A percentile compares a stretch with the other conserved stretches of the same genome.
These are phyloP conservation scores for Rattus rattus DNA, from an alignment of 2,113 vertebrate species.

Conservation along the genomic window DNA sequence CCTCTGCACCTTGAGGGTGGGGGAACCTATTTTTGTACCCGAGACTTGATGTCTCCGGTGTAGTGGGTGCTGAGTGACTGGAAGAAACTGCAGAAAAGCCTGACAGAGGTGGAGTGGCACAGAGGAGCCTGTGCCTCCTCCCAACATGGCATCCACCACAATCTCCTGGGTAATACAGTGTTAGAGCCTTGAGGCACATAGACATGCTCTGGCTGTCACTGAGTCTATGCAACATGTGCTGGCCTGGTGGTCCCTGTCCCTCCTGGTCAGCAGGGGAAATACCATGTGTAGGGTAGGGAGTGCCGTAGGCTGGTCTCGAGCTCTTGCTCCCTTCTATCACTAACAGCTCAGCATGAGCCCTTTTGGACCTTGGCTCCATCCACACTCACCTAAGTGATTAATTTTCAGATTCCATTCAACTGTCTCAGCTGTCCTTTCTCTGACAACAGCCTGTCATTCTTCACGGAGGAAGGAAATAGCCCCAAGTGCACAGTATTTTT, in stretches of 20 bases:
- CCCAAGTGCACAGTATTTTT: not conserved
- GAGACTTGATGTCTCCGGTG: rapidly evolving
- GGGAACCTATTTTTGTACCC: not conserved
- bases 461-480: not conserved
- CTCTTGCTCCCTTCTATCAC: rapidly evolving
- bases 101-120: rapidly evolving
- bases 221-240: not conserved
- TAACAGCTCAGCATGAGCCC: rapidly evolving
- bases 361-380: not conserved
- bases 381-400: rapidly evolving
- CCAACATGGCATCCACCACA: not conserved
- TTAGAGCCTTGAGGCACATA: rapidly evolving
- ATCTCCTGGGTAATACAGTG: not conserved
- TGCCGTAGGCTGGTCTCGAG: rapidly evolving
- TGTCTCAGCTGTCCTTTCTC: not conserved
- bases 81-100: not conserved
- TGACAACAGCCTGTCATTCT: not conserved
- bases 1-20: not conserved
- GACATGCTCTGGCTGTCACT: rapidly evolving
- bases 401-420: not conserved
- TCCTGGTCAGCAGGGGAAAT: not conserved
- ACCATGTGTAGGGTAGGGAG: rapidly evolving
- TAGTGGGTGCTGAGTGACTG: rapidly evolving
- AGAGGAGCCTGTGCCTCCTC: not conserved
- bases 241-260: rapidly evolving